Evolutionary conservation across 2,888 invertebrate species (phyloP).

Genomic region (Bombyx huttoni): DNA sequence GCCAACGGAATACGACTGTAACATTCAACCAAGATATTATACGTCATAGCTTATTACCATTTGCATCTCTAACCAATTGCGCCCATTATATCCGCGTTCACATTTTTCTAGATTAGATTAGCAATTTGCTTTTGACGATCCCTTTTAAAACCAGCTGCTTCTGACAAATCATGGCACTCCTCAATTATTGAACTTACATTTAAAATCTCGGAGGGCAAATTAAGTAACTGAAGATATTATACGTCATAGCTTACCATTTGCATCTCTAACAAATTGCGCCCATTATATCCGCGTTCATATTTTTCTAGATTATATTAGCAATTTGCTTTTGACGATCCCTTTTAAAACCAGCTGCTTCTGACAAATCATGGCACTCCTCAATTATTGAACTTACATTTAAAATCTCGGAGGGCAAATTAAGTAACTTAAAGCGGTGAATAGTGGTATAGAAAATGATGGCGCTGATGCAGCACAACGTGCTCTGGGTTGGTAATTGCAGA

Average conservation of each 20-base stretch:
- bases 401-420: slow-evolving; percentile 35
- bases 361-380: background rate
- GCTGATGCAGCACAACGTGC: slow-evolving; percentile 41
- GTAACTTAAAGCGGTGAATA: slow-evolving; percentile 36
- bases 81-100: background rate
- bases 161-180: background rate
- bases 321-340: background rate
- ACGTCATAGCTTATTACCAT: background rate
- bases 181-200: slow-evolving; percentile 3
- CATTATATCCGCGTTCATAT: background rate
- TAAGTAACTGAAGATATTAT: slow-evolving; percentile 14
- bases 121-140: too few species aligned
- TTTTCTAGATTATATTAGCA: too few species aligned
- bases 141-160: background rate
- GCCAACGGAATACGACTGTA: background rate
- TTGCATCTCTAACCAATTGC: background rate
- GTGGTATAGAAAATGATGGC: slow-evolving; percentile 24
- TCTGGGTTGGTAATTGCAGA: slow-evolving; percentile 42
- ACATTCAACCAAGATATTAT: background rate
- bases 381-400: slow-evolving; percentile 14
- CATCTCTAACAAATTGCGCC: background rate
- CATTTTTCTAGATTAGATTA: too few species aligned
- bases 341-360: background rate
- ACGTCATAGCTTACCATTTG: background rate
- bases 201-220: slow-evolving; percentile 37